Base-by-base conservation (phyloP, 2,888 invertebrate genomes). In the Heliconius charithonia region DNA sequence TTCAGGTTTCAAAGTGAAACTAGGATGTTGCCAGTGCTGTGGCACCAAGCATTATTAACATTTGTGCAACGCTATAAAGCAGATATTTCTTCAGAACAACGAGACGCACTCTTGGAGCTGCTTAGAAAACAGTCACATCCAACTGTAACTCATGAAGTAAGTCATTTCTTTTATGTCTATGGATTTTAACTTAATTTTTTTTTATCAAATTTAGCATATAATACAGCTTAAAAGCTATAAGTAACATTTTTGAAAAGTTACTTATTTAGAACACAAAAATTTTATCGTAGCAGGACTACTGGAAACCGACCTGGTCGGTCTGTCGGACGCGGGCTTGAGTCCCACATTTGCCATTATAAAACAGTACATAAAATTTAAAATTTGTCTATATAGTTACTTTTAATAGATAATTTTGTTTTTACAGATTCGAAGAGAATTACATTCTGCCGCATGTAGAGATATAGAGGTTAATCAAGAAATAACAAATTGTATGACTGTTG, bases 41-140 rank as follows among this genome's bases (percentile, higher is more conserved):
- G 99, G 99, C 99, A 99, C 92, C 99, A 99, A 91, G 97, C 98
- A 66, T 95, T 99, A 63, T 93, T 99, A 77, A 97, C 98, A 9
- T 99, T 99, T 95, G 97, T 97, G 1, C 99, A 99, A 92, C 96
- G 98, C 73, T 99, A 99, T 92, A 99, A 99, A 92, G 97, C 97
- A 80, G 99, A 99, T 90, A 97, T 99, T 83, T 98, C 98, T 63
- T 96, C 97, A 3, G 99, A 99, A 86, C 99, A 99, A 92, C 97
- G 97, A 86, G 98, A 98, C 87, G 97, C 97, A 0, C 92, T 99
- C 70, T 90, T 98, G 72, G 97, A 97, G 82, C 95, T 99, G 65
- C 89, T 99, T 29, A 96, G 96, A 76, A 96, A 96, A 85, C 98
- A 98, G 84, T 94, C 91, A 0, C 97, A 97, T 89, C 95, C 95